Conservation (phyloP, 2,888 invertebrate species). For the Plebejus melissa region DNA sequence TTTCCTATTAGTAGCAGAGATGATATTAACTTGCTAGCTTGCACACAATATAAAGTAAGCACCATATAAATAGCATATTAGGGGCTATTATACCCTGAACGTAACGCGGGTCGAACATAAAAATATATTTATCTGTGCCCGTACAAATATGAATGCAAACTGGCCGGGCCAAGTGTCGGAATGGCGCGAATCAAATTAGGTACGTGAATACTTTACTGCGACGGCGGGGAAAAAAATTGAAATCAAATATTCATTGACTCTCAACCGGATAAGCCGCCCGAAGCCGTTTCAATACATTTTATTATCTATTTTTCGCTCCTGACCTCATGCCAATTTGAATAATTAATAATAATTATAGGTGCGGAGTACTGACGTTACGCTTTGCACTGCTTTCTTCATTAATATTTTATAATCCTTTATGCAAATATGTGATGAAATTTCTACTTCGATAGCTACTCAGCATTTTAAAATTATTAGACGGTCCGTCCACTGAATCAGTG, state of each 20-base stretch:
- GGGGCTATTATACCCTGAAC: conserved; percentile 69
- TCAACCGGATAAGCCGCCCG: conserved; percentile 78
- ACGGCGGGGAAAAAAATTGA: conserved; percentile 78
- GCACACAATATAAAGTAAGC: conserved; percentile 5
- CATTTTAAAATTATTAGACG: neutral
- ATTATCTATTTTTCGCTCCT: conserved; percentile 73
- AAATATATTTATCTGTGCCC: conserved; percentile 79
- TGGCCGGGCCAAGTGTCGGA: conserved; percentile 72
- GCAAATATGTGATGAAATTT: neutral
- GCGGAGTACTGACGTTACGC: neutral
- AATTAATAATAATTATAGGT: conserved; percentile 39
- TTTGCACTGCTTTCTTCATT: neutral
- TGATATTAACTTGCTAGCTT: neutral
- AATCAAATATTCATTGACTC: conserved; percentile 80
- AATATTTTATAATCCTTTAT: neutral
- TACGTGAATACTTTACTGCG: conserved; percentile 78
- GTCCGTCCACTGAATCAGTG: neutral
- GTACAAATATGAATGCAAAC: conserved; percentile 78
- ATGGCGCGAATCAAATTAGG: conserved; percentile 80
- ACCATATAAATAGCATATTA: conserved; percentile 30
- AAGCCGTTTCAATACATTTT: conserved; percentile 78
- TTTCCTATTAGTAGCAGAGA: neutral
- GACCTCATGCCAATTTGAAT: conserved; percentile 47
- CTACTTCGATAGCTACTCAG: neutral
- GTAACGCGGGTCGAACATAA: conserved; percentile 77